Conservation (phyloP, 2,888 invertebrate species). For the Alitta virens region DNA sequence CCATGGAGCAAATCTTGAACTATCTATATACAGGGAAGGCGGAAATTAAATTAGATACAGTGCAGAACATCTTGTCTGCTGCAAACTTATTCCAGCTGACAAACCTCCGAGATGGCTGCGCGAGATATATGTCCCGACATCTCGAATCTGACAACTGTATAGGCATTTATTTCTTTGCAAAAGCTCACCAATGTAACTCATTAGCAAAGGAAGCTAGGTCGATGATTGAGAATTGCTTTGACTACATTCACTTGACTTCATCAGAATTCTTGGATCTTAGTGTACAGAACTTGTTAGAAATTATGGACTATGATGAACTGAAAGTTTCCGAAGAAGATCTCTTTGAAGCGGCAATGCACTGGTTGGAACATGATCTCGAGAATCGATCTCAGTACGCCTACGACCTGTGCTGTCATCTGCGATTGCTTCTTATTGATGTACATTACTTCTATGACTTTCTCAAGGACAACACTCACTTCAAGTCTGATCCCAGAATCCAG, state of each 20-base stretch:
- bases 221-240: conserved; percentile 23
- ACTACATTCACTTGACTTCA: conserved; percentile 11
- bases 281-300: conserved; percentile 71
- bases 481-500: conserved; percentile 10
- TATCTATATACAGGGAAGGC: conserved; percentile 81
- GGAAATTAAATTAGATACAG: conserved; percentile 74
- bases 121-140: conserved; percentile 69
- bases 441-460: conserved; percentile 26
- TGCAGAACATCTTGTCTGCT: conserved; percentile 70
- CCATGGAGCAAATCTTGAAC: conserved; percentile 75
- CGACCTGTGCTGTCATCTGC: conserved; percentile 36
- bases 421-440: conserved; percentile 36
- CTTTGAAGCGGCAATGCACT: conserved; percentile 71
- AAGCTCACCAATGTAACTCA: conserved; percentile 26
- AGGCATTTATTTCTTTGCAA: conserved; percentile 61
- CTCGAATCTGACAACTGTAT: conserved; percentile 78
- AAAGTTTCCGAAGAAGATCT: conserved; percentile 86
- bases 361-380: conserved; percentile 65
- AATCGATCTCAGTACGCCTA: conserved; percentile 62
- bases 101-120: conserved; percentile 77
- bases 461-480: conserved; percentile 16
- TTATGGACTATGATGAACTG: conserved; percentile 77
- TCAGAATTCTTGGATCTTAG: conserved; percentile 60
- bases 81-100: conserved; percentile 84
- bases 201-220: conserved; percentile 24